Conservation (phyloP, 2,113 vertebrate species). For the Burhinus bistriatus region DNA sequence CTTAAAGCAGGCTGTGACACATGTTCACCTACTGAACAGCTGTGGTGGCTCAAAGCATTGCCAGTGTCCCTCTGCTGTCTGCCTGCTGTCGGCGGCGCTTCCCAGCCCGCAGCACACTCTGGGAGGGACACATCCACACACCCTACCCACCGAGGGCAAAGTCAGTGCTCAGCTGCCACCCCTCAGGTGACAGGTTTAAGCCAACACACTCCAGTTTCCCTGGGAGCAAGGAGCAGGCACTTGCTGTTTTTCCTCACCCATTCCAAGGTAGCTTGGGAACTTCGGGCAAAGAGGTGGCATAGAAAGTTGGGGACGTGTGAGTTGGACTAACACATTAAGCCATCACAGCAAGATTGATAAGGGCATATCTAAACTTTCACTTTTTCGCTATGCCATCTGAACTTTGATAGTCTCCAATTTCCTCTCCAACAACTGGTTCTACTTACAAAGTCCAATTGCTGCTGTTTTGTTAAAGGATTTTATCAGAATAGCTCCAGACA, state of each 20-base stretch:
- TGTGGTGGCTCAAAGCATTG: neutral
- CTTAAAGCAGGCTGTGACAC: neutral
- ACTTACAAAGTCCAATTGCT: neutral
- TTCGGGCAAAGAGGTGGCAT: neutral
- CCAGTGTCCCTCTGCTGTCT: neutral
- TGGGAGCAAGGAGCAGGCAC: neutral
- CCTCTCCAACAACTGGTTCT: neutral
- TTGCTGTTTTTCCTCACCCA: too few relatives aligned
- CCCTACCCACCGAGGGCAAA: neutral
- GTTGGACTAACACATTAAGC: neutral
- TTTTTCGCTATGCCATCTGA: neutral
- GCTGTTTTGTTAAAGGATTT: neutral
- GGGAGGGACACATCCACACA: fast-evolving
- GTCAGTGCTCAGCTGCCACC: neutral
- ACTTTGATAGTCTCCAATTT: neutral
- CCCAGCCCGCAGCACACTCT: fast-evolving
- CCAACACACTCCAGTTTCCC: neutral
- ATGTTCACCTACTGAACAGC: neutral
- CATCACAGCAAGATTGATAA: neutral
- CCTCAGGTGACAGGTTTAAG: too few relatives aligned
- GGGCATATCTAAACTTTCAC: neutral
- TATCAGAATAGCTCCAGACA: neutral
- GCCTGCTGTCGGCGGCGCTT: neutral
- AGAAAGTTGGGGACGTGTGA: neutral
- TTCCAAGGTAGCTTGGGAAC: neutral